Base-by-base conservation (phyloP, 1,140 invertebrate species). In the Scaptomyza graminum region DNA sequence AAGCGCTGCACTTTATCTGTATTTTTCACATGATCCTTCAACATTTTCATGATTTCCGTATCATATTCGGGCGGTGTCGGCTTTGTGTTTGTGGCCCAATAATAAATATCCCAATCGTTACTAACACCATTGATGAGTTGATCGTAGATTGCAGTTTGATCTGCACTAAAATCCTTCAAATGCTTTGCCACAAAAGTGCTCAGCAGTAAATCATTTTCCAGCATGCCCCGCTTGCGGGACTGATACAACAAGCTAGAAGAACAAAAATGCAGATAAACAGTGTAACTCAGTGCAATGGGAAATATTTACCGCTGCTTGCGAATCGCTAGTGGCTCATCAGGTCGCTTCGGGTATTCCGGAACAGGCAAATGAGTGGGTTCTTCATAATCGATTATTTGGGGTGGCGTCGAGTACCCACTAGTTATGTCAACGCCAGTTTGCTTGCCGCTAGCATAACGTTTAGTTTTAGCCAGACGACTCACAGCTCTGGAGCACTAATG, bases 21-120 rank as follows among this genome's bases (percentile, higher is more conserved):
- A 92, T 98, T 98, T 79, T 94, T 94, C 5, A 96, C 95, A 93
- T 98, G 97, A 75, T 95, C 93, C 90, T 97, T 97, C 1, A 99
- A 92, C 79, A 98, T 91, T 69, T 95, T 90, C 97, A 99, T 98
- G 2, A 99, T 93, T 92, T 96, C 95, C 91, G 95, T 97, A 73
- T 98, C 94, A 92, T 96, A 99, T 92, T 98, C 96, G 39, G 93
- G 78, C 4, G 98, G 98, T 9, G 96, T 96, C 49, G 95, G 94
- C 91, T 96, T 95, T 0, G 95, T 94, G 56, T 94, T 95, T 39
- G 95, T 96, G 2, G 97, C 96, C 98, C 98, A 99, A 85, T 99
- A 97, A 92, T 95, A 99, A 71, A 99, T 96, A 75, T 99, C 98
- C 98, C 98, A 99, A 91, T 99, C 98, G 92, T 99, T 99, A 5